A percentile compares a stretch with the other conserved stretches of the same genome.
Evolutionary conservation across 2,888 invertebrate genomes (phyloP).

Genomic region (Pristionchus arcanus): DNA sequence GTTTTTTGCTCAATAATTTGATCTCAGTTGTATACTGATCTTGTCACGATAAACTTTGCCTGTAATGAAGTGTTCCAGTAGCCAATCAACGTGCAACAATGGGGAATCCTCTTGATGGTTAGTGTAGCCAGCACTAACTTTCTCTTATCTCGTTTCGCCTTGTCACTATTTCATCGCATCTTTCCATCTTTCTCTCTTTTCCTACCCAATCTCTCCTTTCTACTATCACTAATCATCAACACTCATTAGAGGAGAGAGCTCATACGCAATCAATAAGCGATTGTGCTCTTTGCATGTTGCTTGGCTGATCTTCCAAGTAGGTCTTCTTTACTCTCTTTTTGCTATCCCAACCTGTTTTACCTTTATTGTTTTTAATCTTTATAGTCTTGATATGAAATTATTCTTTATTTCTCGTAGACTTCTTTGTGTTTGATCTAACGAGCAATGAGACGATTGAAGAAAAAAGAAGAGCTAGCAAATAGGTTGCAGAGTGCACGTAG

Average conservation of each 20-base stretch:
- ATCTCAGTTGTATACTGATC: conserved; percentile 8
- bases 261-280: conserved; percentile 26
- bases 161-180: conserved; percentile 27
- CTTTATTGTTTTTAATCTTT: neutral
- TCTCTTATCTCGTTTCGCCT: conserved; percentile 18
- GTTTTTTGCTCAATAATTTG: neutral
- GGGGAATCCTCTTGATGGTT: neutral
- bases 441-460: neutral
- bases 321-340: neutral
- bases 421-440: neutral
- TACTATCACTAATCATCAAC: conserved; percentile 46
- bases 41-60: conserved; percentile 15
- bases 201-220: neutral
- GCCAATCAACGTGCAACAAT: neutral
- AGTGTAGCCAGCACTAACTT: conserved; percentile 3
- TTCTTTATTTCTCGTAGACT: neutral
- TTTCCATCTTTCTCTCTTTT: neutral
- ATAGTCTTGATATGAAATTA: neutral
- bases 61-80: neutral
- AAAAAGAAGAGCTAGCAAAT: neutral
- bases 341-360: neutral
- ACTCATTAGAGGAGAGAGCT: conserved; percentile 45
- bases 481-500: neutral
- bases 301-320: neutral
- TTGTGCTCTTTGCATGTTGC: neutral